Conservation (phyloP, 1,140 invertebrate species). For the Trachelipus rathkii region DNA sequence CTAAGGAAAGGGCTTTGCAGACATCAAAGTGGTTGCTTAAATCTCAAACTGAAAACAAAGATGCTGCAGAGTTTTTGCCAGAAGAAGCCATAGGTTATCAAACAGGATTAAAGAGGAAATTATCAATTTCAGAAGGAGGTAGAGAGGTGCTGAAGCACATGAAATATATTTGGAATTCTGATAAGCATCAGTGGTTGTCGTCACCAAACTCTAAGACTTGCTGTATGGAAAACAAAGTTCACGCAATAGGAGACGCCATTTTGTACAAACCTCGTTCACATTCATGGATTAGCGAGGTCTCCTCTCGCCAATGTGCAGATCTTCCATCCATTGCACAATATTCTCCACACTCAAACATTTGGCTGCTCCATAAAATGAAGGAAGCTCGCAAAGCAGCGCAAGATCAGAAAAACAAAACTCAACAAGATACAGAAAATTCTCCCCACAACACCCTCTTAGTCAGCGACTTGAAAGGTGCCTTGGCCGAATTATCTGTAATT, state of each 20-base stretch:
- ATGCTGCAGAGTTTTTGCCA: no score
- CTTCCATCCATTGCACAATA: not conserved
- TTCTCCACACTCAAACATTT: not conserved
- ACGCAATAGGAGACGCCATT: not conserved
- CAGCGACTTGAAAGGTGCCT: not conserved
- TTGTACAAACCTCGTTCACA: not conserved
- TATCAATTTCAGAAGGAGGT: not conserved
- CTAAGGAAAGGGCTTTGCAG: slow-evolving; percentile 4
- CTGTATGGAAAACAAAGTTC: not conserved
- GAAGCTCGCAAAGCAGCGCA: not conserved
- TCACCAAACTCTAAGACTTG: not conserved
- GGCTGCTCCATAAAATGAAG: not conserved
- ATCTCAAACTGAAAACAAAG: not conserved
- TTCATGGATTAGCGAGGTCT: not conserved
- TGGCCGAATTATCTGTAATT: not conserved
- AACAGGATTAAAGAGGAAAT: not conserved
- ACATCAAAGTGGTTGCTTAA: not conserved
- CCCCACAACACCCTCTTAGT: not conserved
- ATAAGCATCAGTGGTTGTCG: not conserved
- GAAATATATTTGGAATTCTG: not conserved
- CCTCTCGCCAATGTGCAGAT: not conserved
- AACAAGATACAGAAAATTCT: not conserved
- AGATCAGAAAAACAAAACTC: not conserved
- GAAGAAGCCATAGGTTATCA: not conserved
- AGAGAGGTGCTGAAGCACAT: not conserved